These are phyloP conservation scores for Clarias platycephalus DNA, from an alignment of 2,797 vertebrate species.

Conservation along the genomic window DNA sequence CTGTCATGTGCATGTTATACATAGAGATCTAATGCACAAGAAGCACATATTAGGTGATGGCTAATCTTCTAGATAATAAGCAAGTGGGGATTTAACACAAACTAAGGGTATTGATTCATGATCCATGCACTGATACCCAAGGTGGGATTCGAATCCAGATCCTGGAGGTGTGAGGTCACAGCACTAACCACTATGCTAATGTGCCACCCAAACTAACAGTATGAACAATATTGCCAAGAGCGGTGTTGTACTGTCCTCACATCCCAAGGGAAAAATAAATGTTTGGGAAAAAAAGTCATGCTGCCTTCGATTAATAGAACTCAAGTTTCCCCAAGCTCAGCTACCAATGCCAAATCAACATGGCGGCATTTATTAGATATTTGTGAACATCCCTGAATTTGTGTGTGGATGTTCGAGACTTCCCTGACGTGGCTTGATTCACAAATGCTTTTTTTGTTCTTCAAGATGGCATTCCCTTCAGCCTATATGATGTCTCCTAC, in stretches of 20 bases:
- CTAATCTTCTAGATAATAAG: not conserved
- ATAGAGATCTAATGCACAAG: not conserved
- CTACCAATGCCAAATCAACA: not conserved
- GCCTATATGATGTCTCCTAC: too few species aligned
- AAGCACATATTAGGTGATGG: not conserved
- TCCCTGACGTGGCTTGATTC: too few species aligned
- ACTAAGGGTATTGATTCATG: not conserved
- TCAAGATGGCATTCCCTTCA: too few species aligned
- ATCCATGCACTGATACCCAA: too few species aligned
- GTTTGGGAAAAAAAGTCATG: not conserved
- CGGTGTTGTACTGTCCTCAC: not conserved
- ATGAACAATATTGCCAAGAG: not conserved
- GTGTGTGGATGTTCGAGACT: too few species aligned
- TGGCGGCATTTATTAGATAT: too few species aligned
- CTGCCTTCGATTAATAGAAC: not conserved
- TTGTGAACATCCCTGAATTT: too few species aligned
- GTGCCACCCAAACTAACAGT: too few species aligned
- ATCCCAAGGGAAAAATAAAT: not conserved
- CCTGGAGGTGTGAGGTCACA: too few species aligned
- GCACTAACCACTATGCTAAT: too few species aligned
- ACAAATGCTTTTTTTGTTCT: too few species aligned
- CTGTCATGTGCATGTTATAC: not conserved
- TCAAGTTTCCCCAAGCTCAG: not conserved
- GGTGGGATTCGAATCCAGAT: too few species aligned
- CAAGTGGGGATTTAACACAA: not conserved